These are phyloP conservation scores for Calameuta idolon DNA, from an alignment of 2,888 invertebrate species.

Conservation along the genomic window DNA sequence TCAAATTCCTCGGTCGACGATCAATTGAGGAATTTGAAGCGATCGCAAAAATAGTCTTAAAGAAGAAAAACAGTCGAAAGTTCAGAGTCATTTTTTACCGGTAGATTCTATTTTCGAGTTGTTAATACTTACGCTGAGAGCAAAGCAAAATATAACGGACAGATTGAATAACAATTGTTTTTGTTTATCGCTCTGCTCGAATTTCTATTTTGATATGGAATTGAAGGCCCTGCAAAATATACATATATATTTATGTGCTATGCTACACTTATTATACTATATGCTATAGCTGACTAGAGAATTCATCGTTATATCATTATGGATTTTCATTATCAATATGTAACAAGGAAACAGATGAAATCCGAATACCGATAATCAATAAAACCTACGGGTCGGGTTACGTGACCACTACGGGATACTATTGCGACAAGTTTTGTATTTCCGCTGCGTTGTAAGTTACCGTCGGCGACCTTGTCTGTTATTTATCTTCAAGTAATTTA, in stretches of 20 bases:
- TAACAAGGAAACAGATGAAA: neutral
- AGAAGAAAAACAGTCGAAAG: neutral
- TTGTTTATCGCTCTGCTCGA: neutral
- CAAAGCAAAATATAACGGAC: neutral
- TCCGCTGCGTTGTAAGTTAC: neutral
- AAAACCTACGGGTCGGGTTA: neutral
- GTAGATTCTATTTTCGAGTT: neutral
- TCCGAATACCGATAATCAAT: neutral
- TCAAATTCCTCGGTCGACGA: neutral
- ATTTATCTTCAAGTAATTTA: neutral
- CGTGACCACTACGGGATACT: neutral
- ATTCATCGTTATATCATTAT: neutral
- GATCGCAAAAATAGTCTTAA: neutral
- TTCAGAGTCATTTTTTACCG: neutral
- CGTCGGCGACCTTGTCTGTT: neutral
- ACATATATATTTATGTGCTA: neutral
- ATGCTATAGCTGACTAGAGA: neutral
- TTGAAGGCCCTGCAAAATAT: neutral
- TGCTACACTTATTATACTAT: neutral
- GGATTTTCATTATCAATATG: neutral
- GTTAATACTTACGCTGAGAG: neutral
- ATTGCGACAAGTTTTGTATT: neutral
- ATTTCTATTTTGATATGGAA: neutral
- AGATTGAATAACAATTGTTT: neutral
- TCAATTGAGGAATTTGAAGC: neutral